Conservation (phyloP, 2,797 vertebrate genomes). For the Percopsis omiscomaycus region DNA sequence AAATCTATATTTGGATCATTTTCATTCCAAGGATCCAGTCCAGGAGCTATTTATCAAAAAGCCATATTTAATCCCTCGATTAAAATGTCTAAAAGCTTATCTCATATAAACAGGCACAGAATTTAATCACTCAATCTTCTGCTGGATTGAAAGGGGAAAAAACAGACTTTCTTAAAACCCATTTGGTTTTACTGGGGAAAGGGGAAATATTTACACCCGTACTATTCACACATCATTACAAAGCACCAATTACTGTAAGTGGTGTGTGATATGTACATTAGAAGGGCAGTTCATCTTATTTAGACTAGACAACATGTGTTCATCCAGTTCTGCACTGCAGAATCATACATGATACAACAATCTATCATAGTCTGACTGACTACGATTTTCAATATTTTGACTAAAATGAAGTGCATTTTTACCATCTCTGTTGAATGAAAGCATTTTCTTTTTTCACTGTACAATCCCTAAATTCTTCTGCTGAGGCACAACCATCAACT, state of each 20-base stretch:
- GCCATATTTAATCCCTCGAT: conserved; percentile 56
- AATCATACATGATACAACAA: neutral
- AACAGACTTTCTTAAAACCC: neutral
- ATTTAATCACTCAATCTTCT: conserved; percentile 47
- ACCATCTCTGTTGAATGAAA: too few relatives aligned
- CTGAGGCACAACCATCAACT: too few relatives aligned
- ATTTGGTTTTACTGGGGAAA: conserved; percentile 8
- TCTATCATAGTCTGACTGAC: neutral
- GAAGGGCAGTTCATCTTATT: neutral
- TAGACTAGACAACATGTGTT: too few relatives aligned
- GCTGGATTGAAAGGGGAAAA: conserved; percentile 29
- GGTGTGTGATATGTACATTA: neutral
- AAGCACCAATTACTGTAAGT: neutral
- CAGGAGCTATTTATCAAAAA: conserved; percentile 47
- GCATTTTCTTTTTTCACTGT: too few relatives aligned
- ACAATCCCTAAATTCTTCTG: too few relatives aligned
- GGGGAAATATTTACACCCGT: conserved; percentile 6
- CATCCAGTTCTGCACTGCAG: conserved; percentile 2
- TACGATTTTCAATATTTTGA: too few relatives aligned
- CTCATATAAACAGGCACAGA: conserved; percentile 48
- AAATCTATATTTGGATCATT: conserved; percentile 12
- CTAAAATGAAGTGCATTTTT: too few relatives aligned
- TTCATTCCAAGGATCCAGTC: conserved; percentile 34
- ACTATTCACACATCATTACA: neutral
- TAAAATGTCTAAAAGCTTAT: conserved; percentile 53